Percentiles rank a stretch among this genome's conserved stretches.
These are phyloP conservation scores for Sipha maydis DNA, from an alignment of 2,888 invertebrate genomes.

Conservation along the genomic window DNA sequence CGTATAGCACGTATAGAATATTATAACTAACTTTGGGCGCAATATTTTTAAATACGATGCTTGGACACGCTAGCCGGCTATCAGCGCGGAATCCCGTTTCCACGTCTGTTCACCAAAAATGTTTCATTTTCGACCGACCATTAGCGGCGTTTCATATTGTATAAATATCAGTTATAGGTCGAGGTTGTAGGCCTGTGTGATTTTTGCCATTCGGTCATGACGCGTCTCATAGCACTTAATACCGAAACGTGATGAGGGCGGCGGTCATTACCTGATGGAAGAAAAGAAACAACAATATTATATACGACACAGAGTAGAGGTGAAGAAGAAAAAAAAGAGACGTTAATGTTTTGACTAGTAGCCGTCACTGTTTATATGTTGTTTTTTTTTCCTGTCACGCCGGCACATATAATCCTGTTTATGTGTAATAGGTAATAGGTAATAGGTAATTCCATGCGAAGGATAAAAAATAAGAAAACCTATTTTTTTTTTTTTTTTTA, in stretches of 20 bases:
- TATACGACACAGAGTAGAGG: background rate
- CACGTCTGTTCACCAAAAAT: background rate
- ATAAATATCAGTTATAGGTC: constrained; percentile 27
- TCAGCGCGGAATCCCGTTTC: too few relatives aligned
- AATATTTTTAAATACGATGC: too few relatives aligned
- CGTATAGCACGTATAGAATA: too few relatives aligned
- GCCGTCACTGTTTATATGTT: constrained; percentile 41
- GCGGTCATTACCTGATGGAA: constrained; percentile 55
- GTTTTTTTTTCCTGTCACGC: constrained; percentile 43
- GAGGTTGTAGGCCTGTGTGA: background rate
- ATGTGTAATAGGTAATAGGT: constrained; percentile 49
- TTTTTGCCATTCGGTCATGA: constrained; percentile 39
- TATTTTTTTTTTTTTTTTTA: constrained; percentile 24
- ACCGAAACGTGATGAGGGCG: constrained; percentile 44
- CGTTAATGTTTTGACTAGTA: constrained; percentile 57
- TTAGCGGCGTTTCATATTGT: background rate
- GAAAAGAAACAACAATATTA: constrained; percentile 38
- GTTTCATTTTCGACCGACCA: background rate
- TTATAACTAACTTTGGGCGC: too few relatives aligned
- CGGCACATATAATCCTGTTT: constrained; percentile 48
- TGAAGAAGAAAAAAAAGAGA: constrained; percentile 29
- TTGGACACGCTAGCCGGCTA: too few relatives aligned
- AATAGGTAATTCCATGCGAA: constrained; percentile 48
- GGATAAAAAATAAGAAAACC: constrained; percentile 39
- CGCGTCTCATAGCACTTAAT: constrained; percentile 22